Percentiles rank a stretch among this genome's conserved stretches.
phyloP scores from a whole-genome alignment of 2,797 vertebrate genomes.

The Lepilemur septentrionalis region DNA sequence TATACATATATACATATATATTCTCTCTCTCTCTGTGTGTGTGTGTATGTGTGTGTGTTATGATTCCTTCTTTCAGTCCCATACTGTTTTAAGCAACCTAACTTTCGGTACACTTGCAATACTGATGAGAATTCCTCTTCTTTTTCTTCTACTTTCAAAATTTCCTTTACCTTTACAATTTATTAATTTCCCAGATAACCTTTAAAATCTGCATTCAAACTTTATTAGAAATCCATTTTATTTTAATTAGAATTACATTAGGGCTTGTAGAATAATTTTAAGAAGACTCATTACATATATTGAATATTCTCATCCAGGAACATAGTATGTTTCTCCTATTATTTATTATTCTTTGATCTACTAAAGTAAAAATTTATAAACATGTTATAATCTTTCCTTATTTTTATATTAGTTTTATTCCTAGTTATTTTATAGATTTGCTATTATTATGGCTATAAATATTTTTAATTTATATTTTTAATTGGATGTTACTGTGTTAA shows the following conservation, averaged over 20 bases:
- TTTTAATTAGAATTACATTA: background rate
- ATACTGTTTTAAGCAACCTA: background rate
- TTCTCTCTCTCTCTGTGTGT: background rate
- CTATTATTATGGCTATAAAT: background rate
- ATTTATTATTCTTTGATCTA: background rate
- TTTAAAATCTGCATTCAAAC: background rate
- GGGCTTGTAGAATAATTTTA: background rate
- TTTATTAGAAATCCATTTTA: background rate
- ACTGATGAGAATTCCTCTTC: background rate
- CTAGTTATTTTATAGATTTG: background rate
- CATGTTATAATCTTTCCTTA: background rate
- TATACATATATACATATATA: background rate
- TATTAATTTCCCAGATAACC: background rate
- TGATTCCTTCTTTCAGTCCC: background rate
- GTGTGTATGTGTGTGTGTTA: background rate
- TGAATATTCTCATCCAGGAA: background rate
- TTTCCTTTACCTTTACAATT: background rate
- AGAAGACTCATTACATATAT: background rate
- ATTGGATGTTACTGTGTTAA: background rate
- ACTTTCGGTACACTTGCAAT: background rate
- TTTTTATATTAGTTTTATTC: background rate
- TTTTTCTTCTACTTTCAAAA: background rate
- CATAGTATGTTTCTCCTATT: background rate
- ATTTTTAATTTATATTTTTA: background rate
- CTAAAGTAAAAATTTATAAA: background rate